Evolutionary conservation across 1,140 invertebrate species (phyloP), one percentile per base, ranked within the genome.

Genomic region (Carcinoscorpius rotundicauda): DNA sequence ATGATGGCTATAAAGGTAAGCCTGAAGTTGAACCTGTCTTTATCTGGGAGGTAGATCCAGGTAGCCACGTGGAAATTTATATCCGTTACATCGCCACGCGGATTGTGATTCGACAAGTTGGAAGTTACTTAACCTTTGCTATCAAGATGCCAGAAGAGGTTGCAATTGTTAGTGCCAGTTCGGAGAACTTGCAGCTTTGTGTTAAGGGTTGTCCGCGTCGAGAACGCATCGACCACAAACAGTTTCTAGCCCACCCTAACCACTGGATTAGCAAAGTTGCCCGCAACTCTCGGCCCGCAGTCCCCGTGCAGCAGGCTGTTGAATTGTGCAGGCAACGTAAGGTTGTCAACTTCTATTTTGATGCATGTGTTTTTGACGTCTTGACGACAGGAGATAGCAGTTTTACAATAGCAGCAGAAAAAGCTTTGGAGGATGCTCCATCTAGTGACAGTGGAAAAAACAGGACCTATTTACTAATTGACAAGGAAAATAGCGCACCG

Each of bases 361-460:
- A 84, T 72, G 81, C 81, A 63, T 84, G 82, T 73, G 78, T 83
- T 60, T 84, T 83, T 70, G 82, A 84, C 71, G 73, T 82, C 59
- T 75, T 83, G 76, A 79, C 79, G 3, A 81, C 82, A 0, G 81
- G 81, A 4, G 78, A 80, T 53, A 67, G 68, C 49, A 76, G 73
- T 62, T 80, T 80, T 67, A 74, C 76, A 6, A 71, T 75, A 49
- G 79, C 81, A 59, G 78, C 81, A 0, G 68, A 75, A 49, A 76
- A 75, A 49, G 80, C 82, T 4, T 75, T 78, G 65, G 72, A 75
- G 11, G 82, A 83, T 68, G 74, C 29, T 29, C 29, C 29, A 29
- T 29, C 29, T 29, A 29, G 29, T 29, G 29, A 29, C 29, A 29
- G 29, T 29, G 29, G 2, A 29, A 29, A 29, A 29, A 29, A 29